Evolutionary conservation across 2,888 invertebrate genomes (phyloP).

Genomic region (Caenorhabditis panamensis): DNA sequence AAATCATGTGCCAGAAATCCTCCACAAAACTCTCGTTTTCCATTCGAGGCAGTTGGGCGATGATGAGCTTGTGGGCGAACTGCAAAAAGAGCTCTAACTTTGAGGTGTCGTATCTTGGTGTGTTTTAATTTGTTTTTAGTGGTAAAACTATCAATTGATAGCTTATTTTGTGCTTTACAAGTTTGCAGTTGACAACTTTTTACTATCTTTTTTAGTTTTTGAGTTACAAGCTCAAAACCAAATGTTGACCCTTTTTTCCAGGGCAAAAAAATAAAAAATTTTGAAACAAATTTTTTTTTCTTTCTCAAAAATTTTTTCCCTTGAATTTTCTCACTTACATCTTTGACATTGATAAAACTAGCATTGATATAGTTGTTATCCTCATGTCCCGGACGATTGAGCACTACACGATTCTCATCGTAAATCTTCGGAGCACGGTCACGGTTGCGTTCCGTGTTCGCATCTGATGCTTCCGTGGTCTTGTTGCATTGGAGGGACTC

Average conservation of each 20-base stretch:
- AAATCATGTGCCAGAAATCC: slow-evolving; percentile 61
- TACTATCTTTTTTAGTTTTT: too few species aligned
- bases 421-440: slow-evolving; percentile 31
- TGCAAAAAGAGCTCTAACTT: too few species aligned
- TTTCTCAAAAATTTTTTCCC: not conserved
- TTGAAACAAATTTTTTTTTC: too few species aligned
- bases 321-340: slow-evolving; percentile 14
- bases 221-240: too few species aligned
- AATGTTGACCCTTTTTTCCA: too few species aligned
- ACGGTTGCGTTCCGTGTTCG: slow-evolving; percentile 48
- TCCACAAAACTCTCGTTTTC: slow-evolving; percentile 58
- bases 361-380: slow-evolving; percentile 58
- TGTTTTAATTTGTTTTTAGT: too few species aligned
- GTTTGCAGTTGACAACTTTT: too few species aligned
- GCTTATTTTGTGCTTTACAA: too few species aligned
- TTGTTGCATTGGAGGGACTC: slow-evolving; percentile 22
- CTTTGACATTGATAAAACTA: slow-evolving; percentile 42
- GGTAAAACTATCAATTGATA: too few species aligned
- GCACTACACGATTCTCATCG: slow-evolving; percentile 56
- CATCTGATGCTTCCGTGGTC: slow-evolving; percentile 40
- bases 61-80: slow-evolving; percentile 50
- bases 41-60: slow-evolving; percentile 51
- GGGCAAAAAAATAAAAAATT: too few species aligned
- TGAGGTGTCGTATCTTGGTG: too few species aligned
- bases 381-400: slow-evolving; percentile 54